Evolutionary conservation across 1,140 invertebrate genomes (phyloP).

Genomic region (Drosophila quadrilineata): DNA sequence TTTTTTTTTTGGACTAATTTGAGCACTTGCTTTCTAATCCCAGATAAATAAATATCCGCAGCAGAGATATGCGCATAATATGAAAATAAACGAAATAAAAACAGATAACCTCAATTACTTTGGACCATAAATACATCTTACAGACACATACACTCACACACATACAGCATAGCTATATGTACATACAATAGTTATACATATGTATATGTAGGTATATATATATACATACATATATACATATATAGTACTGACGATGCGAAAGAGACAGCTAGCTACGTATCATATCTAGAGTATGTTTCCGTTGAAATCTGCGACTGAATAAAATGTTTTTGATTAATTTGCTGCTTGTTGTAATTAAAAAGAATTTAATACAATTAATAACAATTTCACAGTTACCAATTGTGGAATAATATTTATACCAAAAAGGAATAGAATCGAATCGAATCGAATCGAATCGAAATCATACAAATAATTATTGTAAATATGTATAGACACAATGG

Average conservation of each 20-base stretch:
- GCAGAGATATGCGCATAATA: too few species aligned
- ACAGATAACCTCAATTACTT: conserved; percentile 49
- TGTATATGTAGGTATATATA: conserved; percentile 37
- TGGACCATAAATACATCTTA: conserved; percentile 65
- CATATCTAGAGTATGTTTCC: conserved; percentile 33
- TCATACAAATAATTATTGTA: conserved; percentile 56
- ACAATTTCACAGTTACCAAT: conserved; percentile 5
- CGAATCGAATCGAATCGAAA: too few species aligned
- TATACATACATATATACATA: conserved; percentile 28
- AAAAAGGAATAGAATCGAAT: conserved; percentile 19
- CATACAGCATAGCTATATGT: conserved; percentile 33
- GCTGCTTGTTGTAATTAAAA: conserved; percentile 78
- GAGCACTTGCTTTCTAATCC: too few species aligned
- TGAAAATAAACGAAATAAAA: too few species aligned
- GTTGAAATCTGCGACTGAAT: conserved; percentile 73
- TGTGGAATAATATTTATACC: conserved; percentile 67
- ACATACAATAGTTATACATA: conserved; percentile 39
- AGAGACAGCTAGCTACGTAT: conserved; percentile 14
- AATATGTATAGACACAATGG: conserved; percentile 69
- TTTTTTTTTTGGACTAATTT: neutral
- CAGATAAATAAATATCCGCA: too few species aligned
- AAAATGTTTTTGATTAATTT: conserved; percentile 70
- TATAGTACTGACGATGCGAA: too few species aligned
- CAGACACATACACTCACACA: conserved; percentile 16
- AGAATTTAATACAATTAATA: conserved; percentile 54